These are phyloP conservation scores for Therioaphis trifolii DNA, from an alignment of 2,888 invertebrate genomes.

Conservation along the genomic window DNA sequence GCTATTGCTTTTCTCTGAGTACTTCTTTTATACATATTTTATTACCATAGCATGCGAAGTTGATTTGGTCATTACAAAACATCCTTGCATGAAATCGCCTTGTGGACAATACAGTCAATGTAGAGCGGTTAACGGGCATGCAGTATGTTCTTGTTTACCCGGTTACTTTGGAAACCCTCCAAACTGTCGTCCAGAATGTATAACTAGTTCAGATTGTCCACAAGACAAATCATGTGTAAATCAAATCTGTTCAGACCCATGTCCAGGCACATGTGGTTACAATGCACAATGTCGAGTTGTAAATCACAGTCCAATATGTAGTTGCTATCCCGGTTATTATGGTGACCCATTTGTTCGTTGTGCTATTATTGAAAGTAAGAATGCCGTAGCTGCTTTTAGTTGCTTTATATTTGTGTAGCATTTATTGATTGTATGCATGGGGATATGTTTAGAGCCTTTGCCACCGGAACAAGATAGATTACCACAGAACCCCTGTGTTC, in stretches of 20 bases:
- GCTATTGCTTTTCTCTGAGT: constrained; percentile 20
- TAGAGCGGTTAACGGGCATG: constrained; percentile 74
- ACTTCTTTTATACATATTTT: background rate
- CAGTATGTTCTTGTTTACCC: constrained; percentile 79
- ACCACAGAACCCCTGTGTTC: constrained; percentile 79
- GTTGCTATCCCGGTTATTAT: constrained; percentile 76
- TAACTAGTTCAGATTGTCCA: constrained; percentile 80
- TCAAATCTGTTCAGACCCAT: constrained; percentile 81
- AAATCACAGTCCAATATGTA: constrained; percentile 83
- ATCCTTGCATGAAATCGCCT: constrained; percentile 70
- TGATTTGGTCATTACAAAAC: constrained; percentile 59
- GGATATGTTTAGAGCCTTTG: constrained; percentile 65
- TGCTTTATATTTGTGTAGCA: constrained; percentile 33
- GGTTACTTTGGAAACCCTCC: constrained; percentile 80
- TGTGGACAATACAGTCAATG: constrained; percentile 84
- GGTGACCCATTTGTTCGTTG: constrained; percentile 85
- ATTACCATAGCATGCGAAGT: constrained; percentile 63
- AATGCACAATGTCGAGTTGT: constrained; percentile 79
- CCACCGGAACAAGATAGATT: constrained; percentile 65
- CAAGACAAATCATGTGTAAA: constrained; percentile 79
- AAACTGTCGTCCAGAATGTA: constrained; percentile 81
- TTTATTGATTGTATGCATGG: constrained; percentile 61
- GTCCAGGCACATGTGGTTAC: constrained; percentile 79
- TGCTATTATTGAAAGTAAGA: constrained; percentile 67
- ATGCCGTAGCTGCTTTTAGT: constrained; percentile 56